phyloP scores from a whole-genome alignment of 2,113 vertebrate species.

The Semicossyphus pulcher region DNA sequence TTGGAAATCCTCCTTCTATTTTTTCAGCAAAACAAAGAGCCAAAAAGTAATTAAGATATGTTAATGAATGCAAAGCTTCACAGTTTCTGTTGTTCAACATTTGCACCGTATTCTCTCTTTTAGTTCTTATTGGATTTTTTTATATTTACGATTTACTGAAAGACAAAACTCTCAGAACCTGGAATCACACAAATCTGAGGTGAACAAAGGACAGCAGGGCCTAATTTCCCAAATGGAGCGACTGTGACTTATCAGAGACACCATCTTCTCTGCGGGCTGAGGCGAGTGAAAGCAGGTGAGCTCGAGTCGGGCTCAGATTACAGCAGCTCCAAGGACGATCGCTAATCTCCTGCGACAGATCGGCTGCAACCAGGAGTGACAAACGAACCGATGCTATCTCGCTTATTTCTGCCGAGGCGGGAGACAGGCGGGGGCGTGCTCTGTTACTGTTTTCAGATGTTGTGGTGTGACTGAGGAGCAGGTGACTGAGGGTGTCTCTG shows the following conservation, averaged over 20 bases:
- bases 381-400: slow-evolving; percentile 43
- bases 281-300: slow-evolving; percentile 39
- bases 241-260: slow-evolving; percentile 52
- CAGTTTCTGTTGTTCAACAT: too few species aligned
- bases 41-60: too few species aligned
- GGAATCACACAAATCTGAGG: too few species aligned
- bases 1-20: background rate
- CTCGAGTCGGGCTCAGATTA: slow-evolving; percentile 52
- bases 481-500: slow-evolving; percentile 27
- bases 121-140: too few species aligned
- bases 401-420: slow-evolving; percentile 4
- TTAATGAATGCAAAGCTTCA: too few species aligned
- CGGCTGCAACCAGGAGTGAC: slow-evolving; percentile 55
- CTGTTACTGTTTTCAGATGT: slow-evolving; percentile 44
- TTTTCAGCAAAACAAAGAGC: too few species aligned
- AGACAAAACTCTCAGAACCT: too few species aligned
- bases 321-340: slow-evolving; percentile 30
- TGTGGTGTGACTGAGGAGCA: slow-evolving; percentile 19
- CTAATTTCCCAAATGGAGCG: slow-evolving; percentile 58
- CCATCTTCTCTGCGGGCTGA: slow-evolving; percentile 44
- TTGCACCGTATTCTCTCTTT: too few species aligned
- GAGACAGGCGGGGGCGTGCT: background rate
- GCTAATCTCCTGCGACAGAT: slow-evolving; percentile 39
- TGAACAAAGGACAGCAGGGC: slow-evolving; percentile 31
- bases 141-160: too few species aligned